Evolutionary conservation across 2,888 invertebrate genomes (phyloP).

Genomic region (Cephus pulcher): DNA sequence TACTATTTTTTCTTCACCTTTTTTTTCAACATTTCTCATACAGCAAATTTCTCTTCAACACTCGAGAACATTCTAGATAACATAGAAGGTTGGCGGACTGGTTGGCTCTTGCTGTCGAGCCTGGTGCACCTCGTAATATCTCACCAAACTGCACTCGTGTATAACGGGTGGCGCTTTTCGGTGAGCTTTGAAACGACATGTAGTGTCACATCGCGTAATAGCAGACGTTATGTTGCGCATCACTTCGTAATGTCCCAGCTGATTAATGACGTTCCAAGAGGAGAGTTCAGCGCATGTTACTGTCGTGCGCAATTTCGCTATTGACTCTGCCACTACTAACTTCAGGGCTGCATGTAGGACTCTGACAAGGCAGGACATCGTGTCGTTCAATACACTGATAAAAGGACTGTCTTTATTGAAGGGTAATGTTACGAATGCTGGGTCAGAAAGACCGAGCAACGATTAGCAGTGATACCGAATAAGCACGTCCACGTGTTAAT

Average conservation of each 20-base stretch:
- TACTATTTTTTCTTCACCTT: background rate
- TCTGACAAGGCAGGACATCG: background rate
- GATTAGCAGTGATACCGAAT: too few relatives aligned
- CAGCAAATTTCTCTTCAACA: background rate
- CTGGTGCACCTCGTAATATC: conserved; percentile 11
- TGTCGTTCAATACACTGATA: background rate
- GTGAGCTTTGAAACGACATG: conserved; percentile 40
- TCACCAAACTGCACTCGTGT: conserved; percentile 21
- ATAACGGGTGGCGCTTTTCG: conserved; percentile 32
- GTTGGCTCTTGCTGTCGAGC: conserved; percentile 1
- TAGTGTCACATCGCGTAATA: conserved; percentile 39
- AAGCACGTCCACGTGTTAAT: too few relatives aligned
- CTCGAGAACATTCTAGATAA: background rate
- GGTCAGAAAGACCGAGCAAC: too few relatives aligned
- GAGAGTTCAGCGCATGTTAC: conserved; percentile 51
- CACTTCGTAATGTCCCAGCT: conserved; percentile 54
- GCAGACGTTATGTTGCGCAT: conserved; percentile 50
- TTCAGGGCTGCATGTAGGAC: conserved; percentile 1
- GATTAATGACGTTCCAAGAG: conserved; percentile 56
- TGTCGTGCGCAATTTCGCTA: conserved; percentile 51
- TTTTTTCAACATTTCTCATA: background rate
- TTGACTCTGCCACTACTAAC: background rate
- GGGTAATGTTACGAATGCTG: too few relatives aligned
- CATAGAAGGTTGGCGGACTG: background rate
- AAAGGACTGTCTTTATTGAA: background rate